Conservation (phyloP, 2,888 invertebrate species). For the Mongoloraphidia duomilia region DNA sequence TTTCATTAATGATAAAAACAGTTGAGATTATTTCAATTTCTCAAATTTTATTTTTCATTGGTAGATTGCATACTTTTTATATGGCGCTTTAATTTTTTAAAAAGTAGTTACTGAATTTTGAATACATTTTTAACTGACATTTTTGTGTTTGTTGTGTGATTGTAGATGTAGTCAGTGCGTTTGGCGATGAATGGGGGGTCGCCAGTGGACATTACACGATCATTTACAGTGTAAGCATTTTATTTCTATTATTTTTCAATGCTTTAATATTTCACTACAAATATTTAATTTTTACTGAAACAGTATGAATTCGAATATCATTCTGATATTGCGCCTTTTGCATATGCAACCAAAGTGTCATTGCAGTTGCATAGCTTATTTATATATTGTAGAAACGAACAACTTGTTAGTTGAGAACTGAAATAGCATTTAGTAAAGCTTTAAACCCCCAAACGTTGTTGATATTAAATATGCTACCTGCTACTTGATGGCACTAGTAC, state of each 20-base stretch:
- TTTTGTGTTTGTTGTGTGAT: conserved; percentile 31
- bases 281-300: background rate
- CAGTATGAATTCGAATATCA: too few species aligned
- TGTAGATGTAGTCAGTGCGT: conserved; percentile 81
- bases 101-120: too few species aligned
- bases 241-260: background rate
- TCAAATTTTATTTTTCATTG: background rate
- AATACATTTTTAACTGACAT: background rate
- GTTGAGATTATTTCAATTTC: background rate
- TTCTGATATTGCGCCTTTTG: too few species aligned
- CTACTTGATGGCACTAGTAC: too few species aligned
- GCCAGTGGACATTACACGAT: conserved; percentile 36
- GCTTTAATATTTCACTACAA: background rate
- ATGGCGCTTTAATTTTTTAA: background rate
- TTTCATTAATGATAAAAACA: background rate
- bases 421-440: too few species aligned
- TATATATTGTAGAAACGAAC: too few species aligned
- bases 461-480: too few species aligned
- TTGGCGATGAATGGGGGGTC: conserved; percentile 58
- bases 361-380: too few species aligned
- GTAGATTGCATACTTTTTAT: background rate
- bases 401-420: too few species aligned
- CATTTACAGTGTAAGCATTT: conserved; percentile 24
- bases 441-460: too few species aligned
- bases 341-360: too few species aligned